Conservation (phyloP, 2,113 vertebrate species). For the Illadopsis cleaveri region DNA sequence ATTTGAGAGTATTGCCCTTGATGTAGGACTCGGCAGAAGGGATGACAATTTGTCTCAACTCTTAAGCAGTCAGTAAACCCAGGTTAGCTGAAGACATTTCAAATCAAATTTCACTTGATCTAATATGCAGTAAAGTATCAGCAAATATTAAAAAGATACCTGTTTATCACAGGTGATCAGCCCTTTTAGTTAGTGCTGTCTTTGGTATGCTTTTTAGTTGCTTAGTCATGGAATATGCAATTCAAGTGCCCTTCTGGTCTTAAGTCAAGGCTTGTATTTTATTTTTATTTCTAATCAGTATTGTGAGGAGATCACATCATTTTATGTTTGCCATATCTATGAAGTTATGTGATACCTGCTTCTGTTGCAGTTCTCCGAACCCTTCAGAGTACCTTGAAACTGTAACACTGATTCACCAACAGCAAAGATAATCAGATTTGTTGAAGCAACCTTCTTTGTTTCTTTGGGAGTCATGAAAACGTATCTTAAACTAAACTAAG, state of each 20-base stretch:
- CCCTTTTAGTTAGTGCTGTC: not conserved
- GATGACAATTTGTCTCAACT: not conserved
- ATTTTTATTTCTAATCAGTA: not conserved
- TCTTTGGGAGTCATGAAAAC: conserved; percentile 11
- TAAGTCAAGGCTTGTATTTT: not conserved
- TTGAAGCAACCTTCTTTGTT: not conserved
- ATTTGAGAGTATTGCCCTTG: not conserved
- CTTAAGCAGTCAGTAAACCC: not conserved
- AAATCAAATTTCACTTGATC: not conserved
- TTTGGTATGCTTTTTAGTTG: not conserved
- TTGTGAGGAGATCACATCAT: not conserved
- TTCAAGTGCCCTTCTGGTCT: not conserved
- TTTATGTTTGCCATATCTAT: not conserved
- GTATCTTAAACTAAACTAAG: conserved; percentile 13
- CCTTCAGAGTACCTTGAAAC: not conserved
- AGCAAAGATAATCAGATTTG: conserved; percentile 1
- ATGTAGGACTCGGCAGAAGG: not conserved
- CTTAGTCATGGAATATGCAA: not conserved
- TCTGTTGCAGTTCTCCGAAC: not conserved
- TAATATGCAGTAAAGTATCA: not conserved
- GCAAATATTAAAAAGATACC: not conserved
- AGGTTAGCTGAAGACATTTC: not conserved
- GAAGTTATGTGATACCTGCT: not conserved
- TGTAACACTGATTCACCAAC: not conserved
- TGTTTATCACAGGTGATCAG: not conserved